Conservation (phyloP, 2,113 vertebrate species). For the Leptobrachium leishanense region DNA sequence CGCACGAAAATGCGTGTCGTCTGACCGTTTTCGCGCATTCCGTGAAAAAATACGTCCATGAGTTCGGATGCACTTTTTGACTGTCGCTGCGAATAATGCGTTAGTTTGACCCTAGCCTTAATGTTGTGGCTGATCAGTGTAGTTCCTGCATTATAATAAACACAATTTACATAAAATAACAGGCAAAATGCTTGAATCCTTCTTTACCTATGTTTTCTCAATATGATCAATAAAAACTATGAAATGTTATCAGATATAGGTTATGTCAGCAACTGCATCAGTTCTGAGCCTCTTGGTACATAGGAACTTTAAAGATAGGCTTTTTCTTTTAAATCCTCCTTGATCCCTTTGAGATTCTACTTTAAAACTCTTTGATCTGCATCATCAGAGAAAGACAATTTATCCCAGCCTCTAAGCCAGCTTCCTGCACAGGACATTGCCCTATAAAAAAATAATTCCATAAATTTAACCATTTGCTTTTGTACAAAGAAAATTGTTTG, state of each 20-base stretch:
- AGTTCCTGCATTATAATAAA: no score
- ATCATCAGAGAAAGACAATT: slow-evolving; percentile 6
- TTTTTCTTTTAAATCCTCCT: slow-evolving; percentile 19
- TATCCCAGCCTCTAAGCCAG: neutral
- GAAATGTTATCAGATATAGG: neutral
- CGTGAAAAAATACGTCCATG: no score
- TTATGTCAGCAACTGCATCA: slow-evolving; percentile 2
- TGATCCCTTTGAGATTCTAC: slow-evolving; percentile 8
- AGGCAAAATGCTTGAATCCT: no score
- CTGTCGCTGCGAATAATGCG: no score
- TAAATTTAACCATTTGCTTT: neutral
- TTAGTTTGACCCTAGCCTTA: no score
- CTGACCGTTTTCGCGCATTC: no score
- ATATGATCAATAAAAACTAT: neutral
- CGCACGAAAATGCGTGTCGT: no score
- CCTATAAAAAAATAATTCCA: neutral
- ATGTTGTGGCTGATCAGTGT: no score
- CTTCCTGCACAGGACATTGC: neutral
- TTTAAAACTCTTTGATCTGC: slow-evolving; percentile 19
- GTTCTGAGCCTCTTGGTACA: neutral
- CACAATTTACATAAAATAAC: no score
- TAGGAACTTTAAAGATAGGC: neutral
- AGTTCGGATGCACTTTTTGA: no score
- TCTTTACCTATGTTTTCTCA: neutral
- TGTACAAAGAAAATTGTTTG: no score